Base-by-base conservation (phyloP, 2,797 vertebrate species). In the Cossypha dichroa region DNA sequence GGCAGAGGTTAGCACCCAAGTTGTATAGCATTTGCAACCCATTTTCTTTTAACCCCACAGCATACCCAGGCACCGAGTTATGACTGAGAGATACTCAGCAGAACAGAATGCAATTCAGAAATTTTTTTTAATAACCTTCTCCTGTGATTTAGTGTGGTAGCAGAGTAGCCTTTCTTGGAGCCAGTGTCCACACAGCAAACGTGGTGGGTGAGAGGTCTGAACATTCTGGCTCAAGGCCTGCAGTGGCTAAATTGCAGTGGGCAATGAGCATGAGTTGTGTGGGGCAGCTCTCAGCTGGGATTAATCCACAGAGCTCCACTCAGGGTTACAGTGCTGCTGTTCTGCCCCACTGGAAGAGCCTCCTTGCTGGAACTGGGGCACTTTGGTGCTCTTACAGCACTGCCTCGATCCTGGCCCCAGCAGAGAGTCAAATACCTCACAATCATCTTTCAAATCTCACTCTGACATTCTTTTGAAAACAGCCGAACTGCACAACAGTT, bases 11-110 rank as follows among this genome's bases (percentile, higher is more conserved):
- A 73, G 36, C 46, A 52, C n/a, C 38, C 38, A n/a, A 29, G 15
- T 46, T 0, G 0, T 49, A 31, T 1, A 15, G 34, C 2, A 2
- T 38, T 64, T 82, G 52, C 20, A 58, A 33, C 63, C 46, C 4
- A 0, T 40, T 91, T 70, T 72, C 49, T 31, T 96, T 86, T 45
- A 84, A 58, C 86, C 43, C 33, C 19, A 11, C 3, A 12, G 33
- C 29, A 28, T 34, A 48, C 48, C 68, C 16, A 23, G 28, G 28
- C 4, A 3, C 26, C 20, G 56, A 31, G 6, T 59, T 62, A 17
- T 1, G 34, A 46, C 23, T 6, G 9, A 55, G 18, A 22, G 49
- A 52, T 25, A n/a, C 13, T 18, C 60, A 72, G 26, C 31, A 21
- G 84, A 43, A 38, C 34, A 51, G 52, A 40, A 59, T 4, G 19